Base-by-base conservation (phyloP, 2,113 vertebrate species). In the Tangachromis dhanisi region DNA sequence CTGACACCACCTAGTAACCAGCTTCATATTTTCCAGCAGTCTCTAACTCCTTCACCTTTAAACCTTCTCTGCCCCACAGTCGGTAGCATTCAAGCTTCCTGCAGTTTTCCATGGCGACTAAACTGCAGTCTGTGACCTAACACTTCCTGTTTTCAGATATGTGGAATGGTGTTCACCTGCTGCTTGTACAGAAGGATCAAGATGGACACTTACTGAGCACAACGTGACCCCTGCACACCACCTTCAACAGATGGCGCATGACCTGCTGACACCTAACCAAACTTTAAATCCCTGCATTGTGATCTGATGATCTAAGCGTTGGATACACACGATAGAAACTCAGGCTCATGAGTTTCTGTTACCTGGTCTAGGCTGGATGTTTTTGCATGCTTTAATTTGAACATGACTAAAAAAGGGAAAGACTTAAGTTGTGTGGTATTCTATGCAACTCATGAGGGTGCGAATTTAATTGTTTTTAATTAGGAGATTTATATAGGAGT, bases 81-180 rank as follows among this genome's bases (percentile, higher is more conserved):
- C 40, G 1, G 6, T 55, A 90, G 26, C 76, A 57, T 55, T 80
- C 45, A 78, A 24, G 31, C 71, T 89, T 88, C 54, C 86, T 63
- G 80, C 84, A 68, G 24, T 51, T 55, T 57, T 38, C 79, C 71
- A 42, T 53, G 68, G 73, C 6, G 38, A 88, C 45, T 49, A 26
- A 90, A 40, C 79, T 63, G 68, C 29, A 3, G 6, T 54, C 47
- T 73, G 86, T 93, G 88, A 94, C 83, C 31, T 19, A 40, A 88
- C 90, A 29, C 86, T 83, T 88, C 82, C 89, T 94, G 86, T 94
- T 96, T 96, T 71, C 90, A 98, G 97, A 96, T 97, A 93, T 97
- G 97, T 86, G 96, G 97, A 59, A 97, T 97, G 96, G 94, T 96
- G 86, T 95, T 98, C 89, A 97, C 96, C 94, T 97, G 97, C 94